These are phyloP conservation scores for Sarcophilus harrisii DNA, from an alignment of 2,797 vertebrate genomes.

Conservation along the genomic window DNA sequence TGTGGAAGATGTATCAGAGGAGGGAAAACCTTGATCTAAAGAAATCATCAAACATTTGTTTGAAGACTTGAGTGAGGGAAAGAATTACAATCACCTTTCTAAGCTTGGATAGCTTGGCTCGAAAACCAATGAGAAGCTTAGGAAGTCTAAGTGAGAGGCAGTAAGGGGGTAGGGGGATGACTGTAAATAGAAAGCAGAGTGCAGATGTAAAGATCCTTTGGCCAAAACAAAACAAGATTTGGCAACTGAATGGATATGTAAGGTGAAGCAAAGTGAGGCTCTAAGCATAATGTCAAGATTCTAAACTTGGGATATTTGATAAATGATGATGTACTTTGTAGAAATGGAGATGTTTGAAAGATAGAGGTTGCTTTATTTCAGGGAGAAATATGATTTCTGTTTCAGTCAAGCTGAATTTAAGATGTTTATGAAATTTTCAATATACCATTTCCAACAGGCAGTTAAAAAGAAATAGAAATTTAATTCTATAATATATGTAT, in stretches of 20 bases:
- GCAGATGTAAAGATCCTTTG: neutral
- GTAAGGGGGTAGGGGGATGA: neutral
- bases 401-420: neutral
- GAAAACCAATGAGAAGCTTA: neutral
- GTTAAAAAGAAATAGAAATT: neutral
- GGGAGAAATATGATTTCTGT: neutral
- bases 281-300: neutral
- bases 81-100: neutral
- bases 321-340: neutral
- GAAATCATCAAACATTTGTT: neutral
- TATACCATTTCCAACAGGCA: neutral
- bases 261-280: neutral
- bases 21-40: neutral
- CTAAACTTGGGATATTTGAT: neutral
- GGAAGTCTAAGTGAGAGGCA: neutral
- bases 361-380: neutral
- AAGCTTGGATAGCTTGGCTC: neutral
- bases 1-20: neutral
- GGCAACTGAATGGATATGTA: neutral
- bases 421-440: neutral
- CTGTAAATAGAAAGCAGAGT: neutral
- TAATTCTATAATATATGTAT: neutral
- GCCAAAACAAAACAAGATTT: neutral
- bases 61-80: neutral
- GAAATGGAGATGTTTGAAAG: neutral